Conservation (phyloP, 2,113 vertebrate species). For the Grantiella picta region DNA sequence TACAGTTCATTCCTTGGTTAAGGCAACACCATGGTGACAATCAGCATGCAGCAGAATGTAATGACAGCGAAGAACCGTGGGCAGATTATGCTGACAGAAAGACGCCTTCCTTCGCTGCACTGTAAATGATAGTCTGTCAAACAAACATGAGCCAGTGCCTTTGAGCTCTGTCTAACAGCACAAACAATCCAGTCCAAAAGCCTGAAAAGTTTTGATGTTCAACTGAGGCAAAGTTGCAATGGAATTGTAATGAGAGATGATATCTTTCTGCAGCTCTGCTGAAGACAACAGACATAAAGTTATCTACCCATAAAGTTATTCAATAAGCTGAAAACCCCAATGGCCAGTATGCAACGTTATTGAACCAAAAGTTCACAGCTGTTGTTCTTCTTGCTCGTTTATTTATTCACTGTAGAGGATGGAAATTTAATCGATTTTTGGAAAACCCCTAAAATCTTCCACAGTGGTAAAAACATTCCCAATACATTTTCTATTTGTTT, state of each 20-base stretch:
- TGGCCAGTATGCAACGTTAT: neutral
- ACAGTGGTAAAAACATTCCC: neutral
- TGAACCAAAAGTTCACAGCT: neutral
- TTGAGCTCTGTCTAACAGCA: neutral
- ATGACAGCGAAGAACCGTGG: conserved; percentile 42
- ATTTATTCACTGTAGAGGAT: neutral
- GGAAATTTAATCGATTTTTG: neutral
- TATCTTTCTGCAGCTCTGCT: neutral
- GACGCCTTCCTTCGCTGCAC: neutral
- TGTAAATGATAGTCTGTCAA: conserved; percentile 30
- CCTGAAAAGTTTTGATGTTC: neutral
- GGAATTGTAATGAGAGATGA: neutral
- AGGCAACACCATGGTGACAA: conserved; percentile 29
- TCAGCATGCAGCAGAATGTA: conserved; percentile 35
- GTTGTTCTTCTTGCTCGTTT: neutral
- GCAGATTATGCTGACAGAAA: conserved; percentile 21
- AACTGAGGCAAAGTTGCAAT: neutral
- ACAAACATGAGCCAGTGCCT: neutral
- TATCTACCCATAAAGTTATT: neutral
- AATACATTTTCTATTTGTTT: neutral
- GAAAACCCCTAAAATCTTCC: neutral
- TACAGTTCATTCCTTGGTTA: conserved; percentile 28
- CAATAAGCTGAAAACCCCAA: neutral
- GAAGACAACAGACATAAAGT: neutral
- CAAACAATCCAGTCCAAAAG: neutral